Percentiles rank a stretch among this genome's conserved stretches.
phyloP scores from a whole-genome alignment of 2,113 vertebrate genomes.

The Poecilia latipinna region DNA sequence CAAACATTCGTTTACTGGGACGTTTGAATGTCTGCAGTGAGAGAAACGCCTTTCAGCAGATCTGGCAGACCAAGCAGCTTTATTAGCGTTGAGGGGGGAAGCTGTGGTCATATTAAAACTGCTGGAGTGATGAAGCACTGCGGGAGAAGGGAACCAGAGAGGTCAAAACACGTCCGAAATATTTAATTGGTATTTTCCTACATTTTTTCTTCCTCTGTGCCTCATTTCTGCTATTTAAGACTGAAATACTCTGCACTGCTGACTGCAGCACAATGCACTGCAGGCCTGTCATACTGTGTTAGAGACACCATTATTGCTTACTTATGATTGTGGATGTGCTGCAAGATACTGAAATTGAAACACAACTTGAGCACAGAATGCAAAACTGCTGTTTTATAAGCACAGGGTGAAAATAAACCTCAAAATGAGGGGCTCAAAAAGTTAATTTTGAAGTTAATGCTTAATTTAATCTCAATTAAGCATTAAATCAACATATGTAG shows the following conservation, averaged over 20 bases:
- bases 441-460: no score
- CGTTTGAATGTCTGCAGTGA: constrained; percentile 20
- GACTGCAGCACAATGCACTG: constrained; percentile 23
- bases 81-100: constrained; percentile 63
- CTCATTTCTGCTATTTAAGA: constrained; percentile 28
- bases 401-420: no score
- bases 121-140: constrained; percentile 59
- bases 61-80: constrained; percentile 60
- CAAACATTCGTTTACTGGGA: background rate
- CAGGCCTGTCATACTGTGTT: constrained; percentile 4
- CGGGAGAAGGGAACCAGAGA: constrained; percentile 49
- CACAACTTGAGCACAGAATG: background rate
- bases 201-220: constrained; percentile 24
- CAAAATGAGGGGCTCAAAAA: no score
- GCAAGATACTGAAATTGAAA: background rate
- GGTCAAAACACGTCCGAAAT: constrained; percentile 63
- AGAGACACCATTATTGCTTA: background rate
- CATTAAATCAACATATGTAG: no score
- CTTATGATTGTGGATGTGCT: background rate
- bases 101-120: constrained; percentile 71
- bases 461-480: no score
- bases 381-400: no score
- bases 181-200: constrained; percentile 69
- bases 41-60: constrained; percentile 59
- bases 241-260: constrained; percentile 13